Percentiles rank a stretch among this genome's conserved stretches.
phyloP scores from a whole-genome alignment of 2,888 invertebrate genomes.

The Stenodera caucasica region DNA sequence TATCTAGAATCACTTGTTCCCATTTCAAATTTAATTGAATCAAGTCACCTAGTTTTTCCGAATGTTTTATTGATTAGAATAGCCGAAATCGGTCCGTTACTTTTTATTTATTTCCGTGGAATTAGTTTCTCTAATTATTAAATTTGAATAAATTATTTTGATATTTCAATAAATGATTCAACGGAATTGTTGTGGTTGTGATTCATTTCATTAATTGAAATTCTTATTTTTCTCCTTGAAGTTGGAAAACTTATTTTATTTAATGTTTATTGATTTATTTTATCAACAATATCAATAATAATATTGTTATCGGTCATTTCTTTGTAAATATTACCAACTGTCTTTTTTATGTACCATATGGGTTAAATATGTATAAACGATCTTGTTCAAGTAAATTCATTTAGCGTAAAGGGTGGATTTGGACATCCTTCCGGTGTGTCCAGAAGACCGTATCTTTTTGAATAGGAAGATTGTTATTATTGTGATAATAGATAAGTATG shows the following conservation, averaged over 20 bases:
- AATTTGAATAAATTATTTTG: too few species aligned
- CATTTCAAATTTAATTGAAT: too few species aligned
- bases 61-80: too few species aligned
- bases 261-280: neutral
- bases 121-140: too few species aligned
- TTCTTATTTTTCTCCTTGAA: neutral
- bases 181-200: neutral
- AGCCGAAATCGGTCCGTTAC: neutral
- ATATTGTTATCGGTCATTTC: neutral
- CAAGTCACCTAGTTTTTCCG: too few species aligned
- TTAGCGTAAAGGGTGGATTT: conserved; percentile 33
- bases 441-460: conserved; percentile 19
- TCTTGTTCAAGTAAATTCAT: conserved; percentile 28
- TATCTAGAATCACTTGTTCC: too few species aligned
- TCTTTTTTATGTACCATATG: conserved; percentile 23
- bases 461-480: neutral
- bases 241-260: neutral
- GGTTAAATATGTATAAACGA: conserved; percentile 27
- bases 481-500: neutral
- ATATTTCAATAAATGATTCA: neutral
- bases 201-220: neutral
- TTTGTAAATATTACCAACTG: neutral
- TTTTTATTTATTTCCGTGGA: too few species aligned
- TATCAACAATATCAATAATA: neutral
- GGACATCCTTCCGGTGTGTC: conserved; percentile 41